Evolutionary conservation across 2,888 invertebrate genomes (phyloP).

Genomic region (Perizoma flavofasciatum): DNA sequence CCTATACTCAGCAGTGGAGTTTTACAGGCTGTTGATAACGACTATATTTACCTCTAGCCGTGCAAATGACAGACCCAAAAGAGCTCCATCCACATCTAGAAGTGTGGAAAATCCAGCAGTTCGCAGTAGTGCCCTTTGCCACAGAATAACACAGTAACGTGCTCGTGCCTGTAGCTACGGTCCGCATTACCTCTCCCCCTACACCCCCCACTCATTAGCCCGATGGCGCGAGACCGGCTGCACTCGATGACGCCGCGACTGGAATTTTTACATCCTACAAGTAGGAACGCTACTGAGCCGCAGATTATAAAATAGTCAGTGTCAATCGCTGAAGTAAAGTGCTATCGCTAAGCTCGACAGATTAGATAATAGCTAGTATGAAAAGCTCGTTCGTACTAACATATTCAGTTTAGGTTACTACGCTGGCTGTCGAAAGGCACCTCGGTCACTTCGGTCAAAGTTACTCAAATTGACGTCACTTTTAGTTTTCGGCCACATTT

Average conservation of each 20-base stretch:
- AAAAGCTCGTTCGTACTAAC: background rate
- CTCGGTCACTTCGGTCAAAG: too few species aligned
- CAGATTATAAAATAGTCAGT: background rate
- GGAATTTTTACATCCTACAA: constrained; percentile 61
- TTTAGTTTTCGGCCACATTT: too few species aligned
- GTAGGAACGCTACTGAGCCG: constrained; percentile 4
- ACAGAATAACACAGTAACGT: constrained; percentile 18
- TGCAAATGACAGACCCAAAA: too few species aligned
- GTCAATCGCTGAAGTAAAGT: background rate
- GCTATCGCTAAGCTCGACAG: background rate
- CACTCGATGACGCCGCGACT: constrained; percentile 64
- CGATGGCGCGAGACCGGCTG: constrained; percentile 68
- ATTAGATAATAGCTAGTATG: constrained; percentile 4
- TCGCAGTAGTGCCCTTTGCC: constrained; percentile 19
- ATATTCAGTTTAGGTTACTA: too few species aligned
- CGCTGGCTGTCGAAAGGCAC: too few species aligned
- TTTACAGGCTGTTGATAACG: too few species aligned
- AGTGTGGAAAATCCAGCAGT: background rate
- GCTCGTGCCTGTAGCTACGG: constrained; percentile 16
- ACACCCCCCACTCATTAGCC: constrained; percentile 41
- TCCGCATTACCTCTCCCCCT: constrained; percentile 30
- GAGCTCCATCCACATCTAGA: too few species aligned
- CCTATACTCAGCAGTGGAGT: too few species aligned
- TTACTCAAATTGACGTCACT: too few species aligned
- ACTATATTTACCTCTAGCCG: too few species aligned